phyloP scores from a whole-genome alignment of 2,113 vertebrate species.

The Chloroceryle aenea region DNA sequence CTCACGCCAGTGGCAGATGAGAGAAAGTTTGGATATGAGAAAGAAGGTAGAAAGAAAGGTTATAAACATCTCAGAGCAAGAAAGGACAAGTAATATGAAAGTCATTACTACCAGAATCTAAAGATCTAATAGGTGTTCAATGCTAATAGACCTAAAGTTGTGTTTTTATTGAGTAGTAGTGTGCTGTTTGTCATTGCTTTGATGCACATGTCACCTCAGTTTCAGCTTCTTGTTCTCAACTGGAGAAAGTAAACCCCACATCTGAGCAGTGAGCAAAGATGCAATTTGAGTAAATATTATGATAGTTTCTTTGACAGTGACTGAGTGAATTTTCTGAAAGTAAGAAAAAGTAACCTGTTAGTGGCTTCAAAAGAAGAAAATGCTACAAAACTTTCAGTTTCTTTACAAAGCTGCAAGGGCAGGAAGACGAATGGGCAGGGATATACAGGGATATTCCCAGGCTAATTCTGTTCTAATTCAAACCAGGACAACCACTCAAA shows the following conservation, averaged over 20 bases:
- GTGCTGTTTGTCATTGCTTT: background rate
- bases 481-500: background rate
- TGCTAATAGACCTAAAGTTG: background rate
- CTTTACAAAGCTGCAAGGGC: background rate
- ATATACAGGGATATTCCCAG: background rate
- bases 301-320: background rate
- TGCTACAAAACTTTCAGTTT: background rate
- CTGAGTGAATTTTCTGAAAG: background rate
- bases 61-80: background rate
- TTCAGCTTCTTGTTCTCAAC: background rate
- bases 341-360: background rate
- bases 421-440: background rate
- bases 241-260: background rate
- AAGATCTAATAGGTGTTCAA: background rate
- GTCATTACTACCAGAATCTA: background rate
- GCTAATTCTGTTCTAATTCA: too few species aligned
- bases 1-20: accelerated
- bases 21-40: background rate
- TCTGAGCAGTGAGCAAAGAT: background rate
- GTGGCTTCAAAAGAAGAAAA: background rate
- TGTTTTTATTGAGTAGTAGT: background rate
- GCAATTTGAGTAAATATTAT: background rate
- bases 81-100: background rate
- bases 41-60: background rate
- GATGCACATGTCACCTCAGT: background rate